A percentile compares a stretch with the other conserved stretches of the same genome.
These are phyloP conservation scores for Globodera ellingtonae DNA, from an alignment of 1,140 invertebrate genomes.

Conservation along the genomic window DNA sequence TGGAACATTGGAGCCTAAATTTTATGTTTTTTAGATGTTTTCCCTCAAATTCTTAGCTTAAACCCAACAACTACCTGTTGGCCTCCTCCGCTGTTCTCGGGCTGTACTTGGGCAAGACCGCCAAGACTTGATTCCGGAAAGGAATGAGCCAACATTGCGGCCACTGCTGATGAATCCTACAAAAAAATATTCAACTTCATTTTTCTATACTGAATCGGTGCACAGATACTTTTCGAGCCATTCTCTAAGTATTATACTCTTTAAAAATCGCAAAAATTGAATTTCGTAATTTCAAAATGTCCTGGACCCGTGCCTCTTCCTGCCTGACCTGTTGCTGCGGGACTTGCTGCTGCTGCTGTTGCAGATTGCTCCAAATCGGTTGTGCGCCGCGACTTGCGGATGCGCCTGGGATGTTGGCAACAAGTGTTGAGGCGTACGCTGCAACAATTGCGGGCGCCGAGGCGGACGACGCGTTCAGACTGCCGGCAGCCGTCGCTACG, in stretches of 20 bases:
- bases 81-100: background rate
- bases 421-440: background rate
- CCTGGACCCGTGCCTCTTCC: background rate
- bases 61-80: background rate
- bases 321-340: too few species aligned
- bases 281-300: background rate
- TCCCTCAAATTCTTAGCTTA: background rate
- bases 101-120: background rate
- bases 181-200: constrained; percentile 1
- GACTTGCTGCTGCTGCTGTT: background rate
- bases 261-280: background rate
- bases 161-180: background rate
- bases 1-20: background rate
- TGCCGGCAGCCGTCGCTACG: background rate
- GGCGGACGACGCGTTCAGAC: background rate
- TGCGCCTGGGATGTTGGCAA: background rate
- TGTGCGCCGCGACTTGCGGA: background rate
- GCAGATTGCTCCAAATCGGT: background rate
- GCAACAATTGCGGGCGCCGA: constrained; percentile 2
- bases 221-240: background rate
- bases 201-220: background rate
- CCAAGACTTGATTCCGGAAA: background rate
- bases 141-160: background rate
- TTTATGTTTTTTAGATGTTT: background rate
- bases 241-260: background rate